A percentile compares a stretch with the other conserved stretches of the same genome.
These are phyloP conservation scores for Xenopus borealis DNA, from an alignment of 2,113 vertebrate genomes.

Conservation along the genomic window DNA sequence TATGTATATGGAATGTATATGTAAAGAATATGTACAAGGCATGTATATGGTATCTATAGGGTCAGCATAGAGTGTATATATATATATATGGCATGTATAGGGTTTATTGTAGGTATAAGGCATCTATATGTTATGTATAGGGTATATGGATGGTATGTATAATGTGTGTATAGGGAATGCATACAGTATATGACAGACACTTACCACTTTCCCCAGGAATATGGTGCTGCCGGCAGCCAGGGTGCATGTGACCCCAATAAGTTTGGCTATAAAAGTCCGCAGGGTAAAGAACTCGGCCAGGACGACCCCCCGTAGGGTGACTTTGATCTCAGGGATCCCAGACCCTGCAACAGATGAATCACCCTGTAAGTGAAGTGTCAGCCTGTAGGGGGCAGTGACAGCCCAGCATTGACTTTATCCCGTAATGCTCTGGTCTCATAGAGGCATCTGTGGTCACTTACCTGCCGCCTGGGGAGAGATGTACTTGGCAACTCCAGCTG, in stretches of 20 bases:
- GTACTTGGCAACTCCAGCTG: constrained; percentile 42
- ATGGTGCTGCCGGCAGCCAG: constrained; percentile 47
- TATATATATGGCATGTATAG: too few species aligned
- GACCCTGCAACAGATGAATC: constrained; percentile 21
- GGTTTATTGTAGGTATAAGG: too few species aligned
- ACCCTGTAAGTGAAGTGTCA: neutral
- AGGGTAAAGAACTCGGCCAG: constrained; percentile 50
- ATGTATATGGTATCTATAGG: too few species aligned
- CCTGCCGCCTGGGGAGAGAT: constrained; percentile 49
- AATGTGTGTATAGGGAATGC: too few species aligned
- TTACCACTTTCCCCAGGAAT: constrained; percentile 52
- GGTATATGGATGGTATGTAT: too few species aligned
- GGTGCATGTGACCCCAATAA: constrained; percentile 46
- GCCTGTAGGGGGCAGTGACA: too few species aligned
- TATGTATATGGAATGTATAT: too few species aligned
- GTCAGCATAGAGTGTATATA: too few species aligned
- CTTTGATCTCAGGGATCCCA: constrained; percentile 50
- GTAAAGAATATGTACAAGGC: too few species aligned
- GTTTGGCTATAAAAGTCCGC: constrained; percentile 45
- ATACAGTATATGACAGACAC: neutral
- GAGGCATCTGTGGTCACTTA: neutral
- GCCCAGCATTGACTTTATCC: neutral
- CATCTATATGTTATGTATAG: too few species aligned
- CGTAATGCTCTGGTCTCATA: neutral
- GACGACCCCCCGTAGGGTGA: constrained; percentile 43